Conservation (phyloP, 1,140 invertebrate species). For the Archivesica marissinica region DNA sequence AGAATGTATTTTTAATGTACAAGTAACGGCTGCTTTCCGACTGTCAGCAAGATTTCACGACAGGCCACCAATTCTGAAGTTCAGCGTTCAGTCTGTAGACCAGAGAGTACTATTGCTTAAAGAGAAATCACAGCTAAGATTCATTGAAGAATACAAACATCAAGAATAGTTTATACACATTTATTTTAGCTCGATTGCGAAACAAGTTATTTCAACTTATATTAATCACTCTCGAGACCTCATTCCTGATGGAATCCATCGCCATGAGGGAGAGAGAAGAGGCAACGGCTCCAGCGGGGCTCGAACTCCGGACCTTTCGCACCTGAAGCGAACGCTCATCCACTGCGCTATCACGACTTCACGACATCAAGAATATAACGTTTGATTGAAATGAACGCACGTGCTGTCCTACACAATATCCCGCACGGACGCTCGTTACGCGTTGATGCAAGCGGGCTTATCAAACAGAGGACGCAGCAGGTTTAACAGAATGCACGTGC, state of each 20-base stretch:
- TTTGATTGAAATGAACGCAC: constrained; percentile 41
- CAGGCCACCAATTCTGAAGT: constrained; percentile 12
- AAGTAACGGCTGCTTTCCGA: background rate
- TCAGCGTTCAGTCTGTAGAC: background rate
- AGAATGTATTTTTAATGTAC: background rate
- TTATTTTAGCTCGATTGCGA: too few relatives aligned
- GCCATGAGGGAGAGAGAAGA: too few relatives aligned
- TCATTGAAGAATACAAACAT: constrained; percentile 1
- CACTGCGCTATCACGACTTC: constrained; percentile 10
- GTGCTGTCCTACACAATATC: too few relatives aligned
- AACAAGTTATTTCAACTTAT: too few relatives aligned
- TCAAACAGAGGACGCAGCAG: too few relatives aligned
- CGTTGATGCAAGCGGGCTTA: constrained; percentile 37
- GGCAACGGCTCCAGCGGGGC: too few relatives aligned
- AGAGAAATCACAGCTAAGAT: constrained; percentile 12
- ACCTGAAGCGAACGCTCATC: too few relatives aligned
- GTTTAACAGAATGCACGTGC: too few relatives aligned
- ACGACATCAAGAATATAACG: constrained; percentile 4
- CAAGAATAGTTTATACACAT: too few relatives aligned
- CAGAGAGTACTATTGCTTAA: background rate
- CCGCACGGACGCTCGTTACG: background rate
- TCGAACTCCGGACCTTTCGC: too few relatives aligned
- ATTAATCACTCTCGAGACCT: too few relatives aligned
- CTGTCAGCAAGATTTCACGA: background rate
- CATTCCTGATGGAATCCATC: too few relatives aligned